phyloP scores from a whole-genome alignment of 92 coral and sea anemone species.

The Ricordea florida region DNA sequence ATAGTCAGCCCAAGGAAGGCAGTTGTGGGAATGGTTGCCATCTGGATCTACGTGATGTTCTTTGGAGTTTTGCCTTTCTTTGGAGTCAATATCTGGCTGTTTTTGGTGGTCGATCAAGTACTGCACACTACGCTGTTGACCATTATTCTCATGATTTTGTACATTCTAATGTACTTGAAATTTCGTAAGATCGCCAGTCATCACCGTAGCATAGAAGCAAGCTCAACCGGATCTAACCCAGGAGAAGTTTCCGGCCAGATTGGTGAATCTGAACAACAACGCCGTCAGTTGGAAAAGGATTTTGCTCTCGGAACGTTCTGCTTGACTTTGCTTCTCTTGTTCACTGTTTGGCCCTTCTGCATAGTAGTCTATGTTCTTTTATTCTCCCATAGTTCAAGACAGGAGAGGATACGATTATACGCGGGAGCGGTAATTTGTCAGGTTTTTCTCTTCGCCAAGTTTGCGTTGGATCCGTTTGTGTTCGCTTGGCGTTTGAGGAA shows the following conservation, averaged over 20 bases:
- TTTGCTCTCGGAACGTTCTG: conserved; percentile 72
- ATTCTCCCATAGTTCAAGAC: neutral
- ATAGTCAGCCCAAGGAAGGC: conserved; percentile 36
- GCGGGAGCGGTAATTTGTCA: conserved; percentile 34
- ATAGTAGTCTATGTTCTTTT: conserved; percentile 27
- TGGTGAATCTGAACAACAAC: conserved; percentile 25
- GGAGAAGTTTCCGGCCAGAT: neutral
- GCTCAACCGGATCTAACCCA: neutral
- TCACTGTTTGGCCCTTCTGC: conserved; percentile 70
- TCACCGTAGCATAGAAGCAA: conserved; percentile 26
- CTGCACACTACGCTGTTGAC: conserved; percentile 64
- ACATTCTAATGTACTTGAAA: conserved; percentile 47
- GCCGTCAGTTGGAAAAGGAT: conserved; percentile 62
- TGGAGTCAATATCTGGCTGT: conserved; percentile 1
- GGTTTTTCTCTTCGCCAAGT: conserved; percentile 58
- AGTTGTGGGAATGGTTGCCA: conserved; percentile 11
- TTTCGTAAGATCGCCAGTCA: conserved; percentile 48
- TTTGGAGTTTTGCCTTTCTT: conserved; percentile 71
- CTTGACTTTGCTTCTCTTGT: conserved; percentile 49
- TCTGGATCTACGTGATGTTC: conserved; percentile 61
- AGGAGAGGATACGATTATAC: neutral
- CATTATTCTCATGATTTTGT: conserved; percentile 39
- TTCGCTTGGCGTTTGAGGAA: conserved; percentile 63
- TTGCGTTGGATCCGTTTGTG: conserved; percentile 73
- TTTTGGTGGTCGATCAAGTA: conserved; percentile 41